Base-by-base conservation (phyloP, 2,113 vertebrate genomes). In the Penelope pileata region DNA sequence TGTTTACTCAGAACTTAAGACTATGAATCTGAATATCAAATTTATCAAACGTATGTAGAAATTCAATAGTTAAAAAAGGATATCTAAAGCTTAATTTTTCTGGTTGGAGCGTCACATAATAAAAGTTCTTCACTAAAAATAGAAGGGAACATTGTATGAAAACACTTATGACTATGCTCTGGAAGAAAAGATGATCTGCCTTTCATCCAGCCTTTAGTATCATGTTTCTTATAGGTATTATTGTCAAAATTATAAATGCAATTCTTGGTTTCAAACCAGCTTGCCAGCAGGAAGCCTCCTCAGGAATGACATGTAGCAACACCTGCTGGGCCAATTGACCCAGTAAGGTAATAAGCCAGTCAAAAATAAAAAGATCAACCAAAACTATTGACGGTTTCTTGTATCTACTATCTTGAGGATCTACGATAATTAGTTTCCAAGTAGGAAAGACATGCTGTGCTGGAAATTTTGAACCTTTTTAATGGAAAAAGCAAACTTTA, bases 191-290 rank as follows among this genome's bases (percentile, higher is more conserved):
- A 80, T 80, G 75, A 93, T 92, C 67, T 93, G 50, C 74, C 86
- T 96, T 96, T 96, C 91, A 96, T 93, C 83, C 53, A 95, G 80
- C 27, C 38, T 93, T 96, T 86, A 93, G 66, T 53, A 60, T 51
- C 27, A 63, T 86, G 59, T 74, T 96, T 83, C 42, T 93, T 68
- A 36, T 70, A 87, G 70, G 73, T 76, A 80, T 90, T 95, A 82
- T 92, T 92, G 93, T 96, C 92, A 92, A 93, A 86, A 95, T 92
- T 79, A 95, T 92, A 92, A 96, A 96, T 79, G 38, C 77, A 73
- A 51, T 93, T 95, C 69, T 80, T 96, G 76, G 89, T 96, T 96
- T 96, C 92, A 93, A 96, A 94, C 88, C 83, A 93, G 95, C 91
- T 92, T 96, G 70, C 91, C 93, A 95, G 94, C 77, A 81, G 96